Conservation (phyloP, 2,113 vertebrate genomes). For the Gymnocephalus cernua region DNA sequence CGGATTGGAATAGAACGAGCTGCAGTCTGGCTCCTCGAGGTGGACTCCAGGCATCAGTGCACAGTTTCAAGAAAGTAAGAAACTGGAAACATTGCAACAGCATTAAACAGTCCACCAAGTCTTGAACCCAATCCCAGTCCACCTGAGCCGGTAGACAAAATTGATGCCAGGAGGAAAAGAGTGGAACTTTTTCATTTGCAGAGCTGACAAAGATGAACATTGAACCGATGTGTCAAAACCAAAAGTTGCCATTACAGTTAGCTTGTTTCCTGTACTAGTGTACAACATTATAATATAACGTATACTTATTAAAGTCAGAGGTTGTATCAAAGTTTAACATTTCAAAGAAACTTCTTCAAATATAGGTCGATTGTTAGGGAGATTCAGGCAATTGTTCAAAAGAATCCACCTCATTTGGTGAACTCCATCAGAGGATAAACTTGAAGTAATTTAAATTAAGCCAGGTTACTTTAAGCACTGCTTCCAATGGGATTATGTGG, state of each 20-base stretch:
- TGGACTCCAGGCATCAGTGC: constrained; percentile 46
- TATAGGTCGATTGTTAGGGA: constrained; percentile 28
- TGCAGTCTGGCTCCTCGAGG: constrained; percentile 38
- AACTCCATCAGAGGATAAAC: constrained; percentile 41
- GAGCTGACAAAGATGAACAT: constrained; percentile 18
- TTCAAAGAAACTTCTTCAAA: constrained; percentile 24
- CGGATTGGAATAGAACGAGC: constrained; percentile 31
- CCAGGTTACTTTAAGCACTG: constrained; percentile 62
- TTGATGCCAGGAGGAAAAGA: not conserved
- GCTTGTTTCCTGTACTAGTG: not conserved
- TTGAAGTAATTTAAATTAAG: constrained; percentile 63
- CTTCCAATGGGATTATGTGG: constrained; percentile 65
- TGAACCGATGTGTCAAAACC: not conserved
- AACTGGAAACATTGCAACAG: constrained; percentile 30
- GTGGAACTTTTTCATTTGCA: constrained; percentile 24
- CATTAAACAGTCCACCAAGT: constrained; percentile 47
- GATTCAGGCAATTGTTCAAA: constrained; percentile 14
- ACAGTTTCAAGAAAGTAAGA: constrained; percentile 3
- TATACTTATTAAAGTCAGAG: not conserved
- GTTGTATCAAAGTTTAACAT: constrained; percentile 23
- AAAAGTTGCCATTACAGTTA: not conserved
- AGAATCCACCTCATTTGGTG: constrained; percentile 27
- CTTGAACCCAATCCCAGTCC: constrained; percentile 35
- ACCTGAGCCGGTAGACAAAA: constrained; percentile 38
- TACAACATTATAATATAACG: not conserved